Evolutionary conservation across 2,797 vertebrate genomes (phyloP).

Genomic region (Pampus argenteus): DNA sequence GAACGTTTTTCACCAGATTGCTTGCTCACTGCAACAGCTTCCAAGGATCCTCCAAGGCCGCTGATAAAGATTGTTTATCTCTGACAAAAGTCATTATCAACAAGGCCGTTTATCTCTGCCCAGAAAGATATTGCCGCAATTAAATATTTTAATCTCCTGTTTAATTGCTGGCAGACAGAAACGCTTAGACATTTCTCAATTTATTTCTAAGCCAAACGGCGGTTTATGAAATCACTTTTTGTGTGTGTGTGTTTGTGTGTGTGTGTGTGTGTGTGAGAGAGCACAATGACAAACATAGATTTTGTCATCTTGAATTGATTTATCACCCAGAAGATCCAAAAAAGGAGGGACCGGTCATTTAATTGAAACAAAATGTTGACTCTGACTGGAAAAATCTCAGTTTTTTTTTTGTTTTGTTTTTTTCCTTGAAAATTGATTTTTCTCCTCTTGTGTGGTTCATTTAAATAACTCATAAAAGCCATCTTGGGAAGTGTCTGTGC

Average conservation of each 20-base stretch:
- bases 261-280: too few species aligned
- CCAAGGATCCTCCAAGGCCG: conserved; percentile 71
- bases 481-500: conserved; percentile 64
- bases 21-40: conserved; percentile 60
- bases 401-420: conserved; percentile 2
- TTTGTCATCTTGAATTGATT: conserved; percentile 11
- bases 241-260: too few species aligned
- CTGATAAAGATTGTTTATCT: conserved; percentile 63
- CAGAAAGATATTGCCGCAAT: conserved; percentile 41
- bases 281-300: conserved; percentile 16
- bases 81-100: conserved; percentile 58
- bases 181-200: conserved; percentile 3
- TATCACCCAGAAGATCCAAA: neutral
- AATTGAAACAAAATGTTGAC: conserved; percentile 34
- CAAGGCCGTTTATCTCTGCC: conserved; percentile 65
- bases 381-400: conserved; percentile 5
- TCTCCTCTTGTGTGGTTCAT: conserved; percentile 37
- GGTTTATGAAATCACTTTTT: conserved; percentile 14
- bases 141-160: conserved; percentile 37
- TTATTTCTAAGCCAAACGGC: conserved; percentile 28
- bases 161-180: conserved; percentile 31
- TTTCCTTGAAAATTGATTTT: conserved; percentile 11
- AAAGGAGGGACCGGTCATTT: neutral
- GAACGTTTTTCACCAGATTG: conserved; percentile 51
- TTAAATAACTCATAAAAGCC: conserved; percentile 55